Evolutionary conservation across 2,113 vertebrate genomes (phyloP).

Genomic region (Rhinogobius similis): DNA sequence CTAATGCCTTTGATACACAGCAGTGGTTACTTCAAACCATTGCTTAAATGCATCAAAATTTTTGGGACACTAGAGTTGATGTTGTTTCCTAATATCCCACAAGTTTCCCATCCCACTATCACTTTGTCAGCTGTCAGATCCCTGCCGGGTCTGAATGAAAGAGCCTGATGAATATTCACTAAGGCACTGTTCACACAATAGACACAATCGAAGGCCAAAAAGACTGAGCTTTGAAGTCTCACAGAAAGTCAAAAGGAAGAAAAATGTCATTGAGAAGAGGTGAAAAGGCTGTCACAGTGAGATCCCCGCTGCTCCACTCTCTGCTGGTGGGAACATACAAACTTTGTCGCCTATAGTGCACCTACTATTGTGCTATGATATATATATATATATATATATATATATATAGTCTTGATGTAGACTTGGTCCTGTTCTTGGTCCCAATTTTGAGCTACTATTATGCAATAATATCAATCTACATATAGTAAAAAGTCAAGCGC

Average conservation of each 20-base stretch:
- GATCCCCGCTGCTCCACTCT: constrained; percentile 33
- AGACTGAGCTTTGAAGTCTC: constrained; percentile 70
- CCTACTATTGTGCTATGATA: constrained; percentile 18
- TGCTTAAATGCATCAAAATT: not conserved
- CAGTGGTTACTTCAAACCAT: not conserved
- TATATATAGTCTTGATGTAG: too few relatives aligned
- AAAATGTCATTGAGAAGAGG: constrained; percentile 60
- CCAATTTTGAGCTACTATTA: not conserved
- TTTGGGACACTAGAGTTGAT: not conserved
- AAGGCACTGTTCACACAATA: constrained; percentile 50
- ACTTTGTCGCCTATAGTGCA: constrained; percentile 3
- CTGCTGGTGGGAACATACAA: constrained; percentile 27
- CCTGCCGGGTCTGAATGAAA: constrained; percentile 40
- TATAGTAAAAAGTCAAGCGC: not conserved
- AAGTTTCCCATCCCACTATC: not conserved
- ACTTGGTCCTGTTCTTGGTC: too few relatives aligned
- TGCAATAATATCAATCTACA: not conserved
- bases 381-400: too few relatives aligned
- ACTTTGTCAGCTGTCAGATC: constrained; percentile 19
- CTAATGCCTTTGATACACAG: too few relatives aligned
- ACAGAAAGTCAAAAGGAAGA: constrained; percentile 50
- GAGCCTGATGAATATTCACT: constrained; percentile 74
- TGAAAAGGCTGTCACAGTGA: constrained; percentile 69
- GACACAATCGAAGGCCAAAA: constrained; percentile 39
- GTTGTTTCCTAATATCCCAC: not conserved